Evolutionary conservation across 2,113 vertebrate genomes (phyloP).

Genomic region (Zosterops pallidus): DNA sequence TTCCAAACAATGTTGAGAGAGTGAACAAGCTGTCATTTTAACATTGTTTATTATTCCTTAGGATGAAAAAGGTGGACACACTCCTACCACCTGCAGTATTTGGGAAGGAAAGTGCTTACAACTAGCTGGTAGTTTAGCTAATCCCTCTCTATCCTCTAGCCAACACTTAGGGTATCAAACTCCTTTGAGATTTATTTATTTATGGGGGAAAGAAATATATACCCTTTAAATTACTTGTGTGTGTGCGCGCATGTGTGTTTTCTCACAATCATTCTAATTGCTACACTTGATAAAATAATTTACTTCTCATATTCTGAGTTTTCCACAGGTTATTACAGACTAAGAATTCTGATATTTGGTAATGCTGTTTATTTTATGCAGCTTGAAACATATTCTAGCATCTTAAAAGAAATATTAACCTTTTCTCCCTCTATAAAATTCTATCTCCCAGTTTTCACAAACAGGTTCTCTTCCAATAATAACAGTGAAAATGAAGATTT

Average conservation of each 20-base stretch:
- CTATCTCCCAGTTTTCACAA: neutral
- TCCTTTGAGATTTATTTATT: neutral
- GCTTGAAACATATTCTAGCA: neutral
- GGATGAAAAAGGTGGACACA: neutral
- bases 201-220: neutral
- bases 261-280: neutral
- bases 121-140: neutral
- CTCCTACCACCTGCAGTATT: neutral
- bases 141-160: neutral
- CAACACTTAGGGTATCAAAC: neutral
- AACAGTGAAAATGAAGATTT: neutral
- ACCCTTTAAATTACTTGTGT: neutral
- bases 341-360: neutral
- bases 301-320: neutral
- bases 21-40: neutral
- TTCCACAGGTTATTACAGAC: neutral
- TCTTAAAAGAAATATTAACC: neutral
- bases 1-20: neutral
- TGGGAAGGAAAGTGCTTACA: neutral
- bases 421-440: neutral
- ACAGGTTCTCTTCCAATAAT: neutral
- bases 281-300: neutral
- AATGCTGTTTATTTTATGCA: neutral
- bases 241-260: neutral
- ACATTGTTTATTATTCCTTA: neutral